Conservation (phyloP, 2,888 invertebrate species). For the Drosophila stalkeri region DNA sequence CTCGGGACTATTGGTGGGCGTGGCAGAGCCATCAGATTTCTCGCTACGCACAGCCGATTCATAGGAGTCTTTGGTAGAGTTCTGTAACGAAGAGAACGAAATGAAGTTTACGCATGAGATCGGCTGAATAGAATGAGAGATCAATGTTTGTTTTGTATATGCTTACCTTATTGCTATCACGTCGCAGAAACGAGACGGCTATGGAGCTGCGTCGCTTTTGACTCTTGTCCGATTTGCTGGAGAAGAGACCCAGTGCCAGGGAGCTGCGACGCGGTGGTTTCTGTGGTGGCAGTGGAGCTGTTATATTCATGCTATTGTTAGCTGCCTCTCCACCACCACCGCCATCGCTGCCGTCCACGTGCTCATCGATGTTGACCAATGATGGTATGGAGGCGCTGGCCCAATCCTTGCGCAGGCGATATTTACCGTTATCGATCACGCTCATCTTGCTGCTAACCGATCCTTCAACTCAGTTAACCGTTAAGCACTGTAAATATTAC, state of each 20-base stretch:
- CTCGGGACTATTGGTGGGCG: conserved; percentile 77
- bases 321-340: conserved; percentile 59
- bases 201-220: conserved; percentile 85
- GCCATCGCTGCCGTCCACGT: conserved; percentile 75
- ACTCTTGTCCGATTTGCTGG: conserved; percentile 81
- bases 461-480: conserved; percentile 47
- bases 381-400: conserved; percentile 85
- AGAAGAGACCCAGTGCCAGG: conserved; percentile 82
- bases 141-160: neutral
- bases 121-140: neutral
- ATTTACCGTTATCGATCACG: conserved; percentile 84
- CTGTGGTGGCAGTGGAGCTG: conserved; percentile 76
- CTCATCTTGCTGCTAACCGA: conserved; percentile 74
- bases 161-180: conserved; percentile 83
- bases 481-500: conserved; percentile 62
- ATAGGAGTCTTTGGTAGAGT: conserved; percentile 83
- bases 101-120: neutral
- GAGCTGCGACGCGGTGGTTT: conserved; percentile 85
- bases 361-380: conserved; percentile 84
- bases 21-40: conserved; percentile 83
- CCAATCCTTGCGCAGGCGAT: conserved; percentile 85
- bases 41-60: conserved; percentile 84
- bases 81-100: conserved; percentile 52
- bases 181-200: conserved; percentile 84
- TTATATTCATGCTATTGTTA: conserved; percentile 51